Conservation (phyloP, 2,113 vertebrate species). For the Copsychus sechellarum region DNA sequence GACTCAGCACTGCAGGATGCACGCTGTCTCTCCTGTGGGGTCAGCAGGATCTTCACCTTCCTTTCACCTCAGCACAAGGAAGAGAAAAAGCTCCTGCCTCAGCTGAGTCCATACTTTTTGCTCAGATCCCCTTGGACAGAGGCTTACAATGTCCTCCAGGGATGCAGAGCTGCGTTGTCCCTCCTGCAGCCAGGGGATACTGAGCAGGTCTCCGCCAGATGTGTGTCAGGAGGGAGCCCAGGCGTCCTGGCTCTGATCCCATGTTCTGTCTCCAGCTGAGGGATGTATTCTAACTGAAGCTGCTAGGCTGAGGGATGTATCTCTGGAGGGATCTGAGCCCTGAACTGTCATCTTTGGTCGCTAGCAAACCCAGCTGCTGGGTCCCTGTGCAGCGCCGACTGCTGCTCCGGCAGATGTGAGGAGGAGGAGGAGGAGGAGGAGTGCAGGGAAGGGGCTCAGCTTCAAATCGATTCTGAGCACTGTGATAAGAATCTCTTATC, state of each 20-base stretch:
- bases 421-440: neutral
- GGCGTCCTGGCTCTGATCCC: fast-evolving
- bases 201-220: neutral
- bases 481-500: conserved; percentile 84
- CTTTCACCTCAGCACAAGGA: neutral
- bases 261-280: neutral
- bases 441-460: conserved; percentile 45
- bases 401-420: neutral
- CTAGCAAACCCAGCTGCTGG: neutral
- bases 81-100: neutral
- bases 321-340: neutral
- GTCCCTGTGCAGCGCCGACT: fast-evolving
- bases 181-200: neutral
- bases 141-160: neutral
- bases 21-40: neutral
- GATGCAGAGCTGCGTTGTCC: neutral
- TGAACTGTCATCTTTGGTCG: neutral
- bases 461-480: conserved; percentile 73
- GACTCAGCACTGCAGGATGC: neutral
- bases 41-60: neutral
- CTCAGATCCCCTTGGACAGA: neutral
- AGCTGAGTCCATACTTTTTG: neutral
- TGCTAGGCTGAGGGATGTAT: neutral
- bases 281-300: neutral
- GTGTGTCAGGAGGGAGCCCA: neutral